A percentile compares a stretch with the other conserved stretches of the same genome.
Evolutionary conservation across 2,888 invertebrate species (phyloP).

Genomic region (Troides aeacus): DNA sequence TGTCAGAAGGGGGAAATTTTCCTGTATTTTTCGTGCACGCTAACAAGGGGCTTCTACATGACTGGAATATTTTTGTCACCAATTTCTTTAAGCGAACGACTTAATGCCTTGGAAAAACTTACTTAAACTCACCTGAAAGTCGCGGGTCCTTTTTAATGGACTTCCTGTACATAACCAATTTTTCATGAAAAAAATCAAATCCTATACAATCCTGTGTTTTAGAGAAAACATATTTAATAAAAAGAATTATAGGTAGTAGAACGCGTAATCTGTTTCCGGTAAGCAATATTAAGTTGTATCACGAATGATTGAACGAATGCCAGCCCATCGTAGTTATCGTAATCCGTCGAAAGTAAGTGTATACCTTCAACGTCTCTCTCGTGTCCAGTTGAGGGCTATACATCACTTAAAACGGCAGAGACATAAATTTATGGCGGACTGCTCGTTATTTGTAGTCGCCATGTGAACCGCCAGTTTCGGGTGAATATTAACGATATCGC

Average conservation of each 20-base stretch:
- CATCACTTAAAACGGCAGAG: conserved; percentile 76
- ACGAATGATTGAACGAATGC: not conserved
- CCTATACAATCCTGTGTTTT: too few relatives aligned
- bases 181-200: not conserved
- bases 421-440: conserved; percentile 72
- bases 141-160: conserved; percentile 45
- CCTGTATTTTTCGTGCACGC: conserved; percentile 65
- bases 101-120: conserved; percentile 68
- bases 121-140: conserved; percentile 66
- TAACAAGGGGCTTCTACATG: conserved; percentile 74
- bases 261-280: too few relatives aligned
- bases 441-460: conserved; percentile 78
- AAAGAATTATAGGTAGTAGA: too few relatives aligned
- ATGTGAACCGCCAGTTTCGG: conserved; percentile 76
- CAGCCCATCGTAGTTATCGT: conserved; percentile 5
- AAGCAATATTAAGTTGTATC: too few relatives aligned
- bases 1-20: conserved; percentile 60
- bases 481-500: conserved; percentile 80
- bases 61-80: conserved; percentile 76
- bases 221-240: too few relatives aligned
- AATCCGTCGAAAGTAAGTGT: conserved; percentile 56
- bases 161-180: conserved; percentile 41
- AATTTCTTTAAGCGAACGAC: conserved; percentile 71
- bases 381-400: conserved; percentile 55
- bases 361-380: conserved; percentile 57